Percentiles rank a stretch among this genome's conserved stretches.
Conservation (phyloP, 1,140 invertebrate species). For the Andrena cerasifolii region DNA sequence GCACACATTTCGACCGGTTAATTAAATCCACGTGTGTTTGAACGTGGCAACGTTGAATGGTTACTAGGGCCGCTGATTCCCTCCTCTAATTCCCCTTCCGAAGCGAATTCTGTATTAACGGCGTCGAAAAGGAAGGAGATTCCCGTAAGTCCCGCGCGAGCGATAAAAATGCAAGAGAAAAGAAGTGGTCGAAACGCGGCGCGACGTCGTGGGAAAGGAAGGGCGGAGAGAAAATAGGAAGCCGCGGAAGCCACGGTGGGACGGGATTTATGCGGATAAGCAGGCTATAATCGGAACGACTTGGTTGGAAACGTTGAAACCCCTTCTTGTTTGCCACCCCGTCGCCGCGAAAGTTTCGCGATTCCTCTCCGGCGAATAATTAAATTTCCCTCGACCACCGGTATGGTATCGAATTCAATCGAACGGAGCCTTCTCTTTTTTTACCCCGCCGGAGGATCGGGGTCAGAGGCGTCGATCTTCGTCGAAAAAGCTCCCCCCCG, state of each 20-base stretch:
- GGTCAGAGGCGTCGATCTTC: too few relatives aligned
- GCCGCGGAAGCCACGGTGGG: neutral
- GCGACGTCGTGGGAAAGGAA: too few relatives aligned
- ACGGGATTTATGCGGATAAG: neutral
- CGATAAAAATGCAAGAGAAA: constrained; percentile 32
- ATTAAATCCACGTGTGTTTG: constrained; percentile 40
- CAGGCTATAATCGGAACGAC: constrained; percentile 6
- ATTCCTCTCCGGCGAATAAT: neutral
- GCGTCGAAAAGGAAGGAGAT: neutral
- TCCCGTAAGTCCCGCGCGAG: constrained; percentile 12
- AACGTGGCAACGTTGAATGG: constrained; percentile 45
- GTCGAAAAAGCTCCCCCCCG: too few relatives aligned
- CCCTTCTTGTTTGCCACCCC: neutral
- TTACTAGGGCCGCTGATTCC: neutral
- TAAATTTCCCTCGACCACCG: too few relatives aligned
- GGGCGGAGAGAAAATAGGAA: neutral
- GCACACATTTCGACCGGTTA: constrained; percentile 5
- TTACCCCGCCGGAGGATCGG: neutral
- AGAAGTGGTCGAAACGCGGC: constrained; percentile 6
- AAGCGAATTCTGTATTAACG: constrained; percentile 28
- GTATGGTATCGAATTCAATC: neutral
- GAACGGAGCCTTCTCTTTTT: neutral
- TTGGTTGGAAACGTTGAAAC: neutral
- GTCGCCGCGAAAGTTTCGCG: neutral
- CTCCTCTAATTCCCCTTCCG: constrained; percentile 25